Base-by-base conservation (phyloP, 1,140 invertebrate species). In the Drosophila hydei region DNA sequence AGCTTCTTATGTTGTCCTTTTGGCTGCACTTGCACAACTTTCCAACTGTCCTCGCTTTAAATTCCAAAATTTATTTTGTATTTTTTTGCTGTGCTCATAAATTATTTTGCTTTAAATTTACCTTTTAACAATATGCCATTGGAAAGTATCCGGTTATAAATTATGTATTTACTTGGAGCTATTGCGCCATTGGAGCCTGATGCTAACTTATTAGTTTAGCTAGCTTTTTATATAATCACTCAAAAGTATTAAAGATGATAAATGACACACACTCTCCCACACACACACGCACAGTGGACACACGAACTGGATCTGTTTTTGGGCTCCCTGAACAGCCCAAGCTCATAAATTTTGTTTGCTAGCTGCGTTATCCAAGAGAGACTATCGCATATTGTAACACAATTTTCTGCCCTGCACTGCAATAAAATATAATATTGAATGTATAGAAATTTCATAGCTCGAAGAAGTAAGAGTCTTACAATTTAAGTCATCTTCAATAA, bases 191-290 rank as follows among this genome's bases (percentile, higher is more conserved):
- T 76, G 76, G 69, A 80, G 73, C 61, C 51, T 61, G 69, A 71
- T 80, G 77, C 81, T 80, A 80, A 84, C 79, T 77, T 87, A 84
- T 84, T 84, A 85, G 79, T 72, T 61, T 47, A 40, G 33, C 56
- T 61, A 51, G 69, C 69, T 72, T 71, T 77, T 68, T 77, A 64
- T 77, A 84, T 84, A 84, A 84, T 84, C 80, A 84, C 81, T 84
- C 80, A 87, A 64, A 80, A 64, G 77, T 78, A 84, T 84, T 84
- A 87, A 87, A 85, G 61, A 80, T 84, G 81, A 84, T 80, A 87
- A 87, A 84, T 80, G 81, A 60, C 67, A 55, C 12, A 50, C 48
- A 27, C 21, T 50, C 42, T 52, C 62, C 59, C 48, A 30, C 38
- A 19, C 27, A 4, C 16, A 11, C 16, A 36, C 16, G 18, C 36